phyloP scores from a whole-genome alignment of 2,113 vertebrate species.

The Cephalophus harveyi region DNA sequence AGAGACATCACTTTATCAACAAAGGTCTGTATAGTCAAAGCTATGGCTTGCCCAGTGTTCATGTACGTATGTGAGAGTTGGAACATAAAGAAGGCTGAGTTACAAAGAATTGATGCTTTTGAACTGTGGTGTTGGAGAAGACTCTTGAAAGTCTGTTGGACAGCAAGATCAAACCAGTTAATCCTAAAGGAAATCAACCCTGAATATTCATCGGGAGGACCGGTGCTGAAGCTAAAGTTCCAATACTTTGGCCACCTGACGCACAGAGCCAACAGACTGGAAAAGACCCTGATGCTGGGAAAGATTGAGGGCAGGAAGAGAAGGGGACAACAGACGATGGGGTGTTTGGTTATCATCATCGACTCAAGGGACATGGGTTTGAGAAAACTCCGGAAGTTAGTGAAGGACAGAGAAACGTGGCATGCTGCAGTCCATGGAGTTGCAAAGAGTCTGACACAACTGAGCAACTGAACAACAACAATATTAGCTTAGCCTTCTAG shows the following conservation, averaged over 20 bases:
- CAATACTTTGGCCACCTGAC: neutral
- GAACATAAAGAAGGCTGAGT: neutral
- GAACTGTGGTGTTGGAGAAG: neutral
- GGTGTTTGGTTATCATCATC: neutral
- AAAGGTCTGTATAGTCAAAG: neutral
- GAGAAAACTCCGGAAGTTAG: neutral
- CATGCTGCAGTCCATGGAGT: neutral
- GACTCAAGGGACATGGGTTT: neutral
- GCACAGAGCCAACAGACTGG: neutral
- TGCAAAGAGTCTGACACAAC: neutral
- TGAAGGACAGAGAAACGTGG: neutral
- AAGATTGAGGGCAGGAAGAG: neutral
- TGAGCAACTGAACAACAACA: neutral
- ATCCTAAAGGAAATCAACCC: neutral
- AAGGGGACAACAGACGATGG: rapidly evolving
- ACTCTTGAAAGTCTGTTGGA: neutral
- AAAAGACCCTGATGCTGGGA: neutral
- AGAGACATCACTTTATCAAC: neutral
- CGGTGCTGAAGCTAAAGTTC: neutral
- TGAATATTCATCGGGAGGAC: neutral
- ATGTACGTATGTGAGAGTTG: neutral
- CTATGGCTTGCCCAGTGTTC: neutral
- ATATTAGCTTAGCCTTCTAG: neutral
- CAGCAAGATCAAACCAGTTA: neutral
- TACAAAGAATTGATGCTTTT: neutral